phyloP scores from a whole-genome alignment of 2,113 vertebrate genomes.

The Tiliqua scincoides region DNA sequence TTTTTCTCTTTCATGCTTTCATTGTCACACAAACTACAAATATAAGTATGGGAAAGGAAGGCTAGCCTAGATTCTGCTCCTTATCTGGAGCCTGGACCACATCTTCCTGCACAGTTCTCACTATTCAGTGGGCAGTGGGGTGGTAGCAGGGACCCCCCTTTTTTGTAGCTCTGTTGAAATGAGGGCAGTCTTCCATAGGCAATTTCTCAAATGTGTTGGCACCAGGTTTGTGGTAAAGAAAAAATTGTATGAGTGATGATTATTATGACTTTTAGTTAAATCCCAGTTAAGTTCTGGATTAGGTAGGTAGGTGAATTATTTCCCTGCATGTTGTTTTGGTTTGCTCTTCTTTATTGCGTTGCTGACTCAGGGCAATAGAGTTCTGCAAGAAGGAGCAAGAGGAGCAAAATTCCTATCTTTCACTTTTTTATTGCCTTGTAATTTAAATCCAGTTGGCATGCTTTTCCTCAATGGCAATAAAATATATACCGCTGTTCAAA shows the following conservation, averaged over 20 bases:
- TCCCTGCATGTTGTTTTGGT: background rate
- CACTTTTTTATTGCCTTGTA: conserved; percentile 10
- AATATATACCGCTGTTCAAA: background rate
- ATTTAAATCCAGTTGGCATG: conserved; percentile 1
- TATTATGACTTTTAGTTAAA: background rate
- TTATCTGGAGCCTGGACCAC: background rate
- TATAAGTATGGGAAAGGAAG: too few species aligned
- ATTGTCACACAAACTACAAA: background rate
- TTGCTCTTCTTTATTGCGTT: background rate
- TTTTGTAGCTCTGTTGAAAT: background rate
- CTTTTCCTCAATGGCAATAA: background rate
- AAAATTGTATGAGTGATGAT: background rate
- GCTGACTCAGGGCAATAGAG: background rate
- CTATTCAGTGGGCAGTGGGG: background rate
- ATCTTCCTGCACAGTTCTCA: background rate
- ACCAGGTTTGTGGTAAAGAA: background rate
- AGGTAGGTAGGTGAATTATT: background rate
- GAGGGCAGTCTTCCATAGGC: background rate
- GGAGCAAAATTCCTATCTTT: conserved; percentile 27
- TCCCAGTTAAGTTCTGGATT: background rate
- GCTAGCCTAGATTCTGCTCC: background rate
- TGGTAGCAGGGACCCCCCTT: background rate
- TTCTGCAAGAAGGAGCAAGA: conserved; percentile 16
- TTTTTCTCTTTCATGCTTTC: background rate
- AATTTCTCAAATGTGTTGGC: background rate